Percentiles rank a stretch among this genome's conserved stretches.
These are phyloP conservation scores for Aurelia aurita DNA, from an alignment of 30 jellyfish, hydroid and myxozoan genomes.

Conservation along the genomic window DNA sequence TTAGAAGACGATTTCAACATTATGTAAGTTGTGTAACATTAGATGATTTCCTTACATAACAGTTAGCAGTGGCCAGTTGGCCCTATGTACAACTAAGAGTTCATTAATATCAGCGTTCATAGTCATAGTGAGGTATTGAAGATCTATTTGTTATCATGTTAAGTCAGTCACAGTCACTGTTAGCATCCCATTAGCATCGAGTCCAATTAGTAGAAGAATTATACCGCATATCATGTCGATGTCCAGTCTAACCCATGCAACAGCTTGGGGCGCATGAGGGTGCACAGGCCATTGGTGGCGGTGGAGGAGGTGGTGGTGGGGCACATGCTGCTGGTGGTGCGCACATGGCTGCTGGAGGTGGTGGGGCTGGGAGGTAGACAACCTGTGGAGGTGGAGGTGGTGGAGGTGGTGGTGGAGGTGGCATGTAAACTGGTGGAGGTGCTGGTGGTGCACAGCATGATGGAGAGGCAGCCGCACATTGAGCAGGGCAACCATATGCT, in stretches of 20 bases:
- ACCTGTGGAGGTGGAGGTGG: constrained; percentile 85
- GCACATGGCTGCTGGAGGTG: constrained; percentile 94
- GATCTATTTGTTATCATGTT: background rate
- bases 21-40: background rate
- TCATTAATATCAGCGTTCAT: too few species aligned
- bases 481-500: constrained; percentile 83
- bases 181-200: background rate
- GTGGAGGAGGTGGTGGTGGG: constrained; percentile 84
- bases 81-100: too few species aligned
- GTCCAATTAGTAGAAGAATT: too few species aligned
- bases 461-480: constrained; percentile 76
- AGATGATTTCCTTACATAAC: background rate
- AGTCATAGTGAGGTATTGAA: too few species aligned
- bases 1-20: constrained; percentile 13
- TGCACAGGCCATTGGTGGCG: constrained; percentile 74
- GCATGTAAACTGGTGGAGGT: constrained; percentile 83
- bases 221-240: background rate
- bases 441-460: constrained; percentile 83
- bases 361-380: constrained; percentile 82
- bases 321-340: constrained; percentile 86
- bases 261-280: constrained; percentile 86
- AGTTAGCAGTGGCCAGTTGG: constrained; percentile 5
- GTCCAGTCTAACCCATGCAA: constrained; percentile 65
- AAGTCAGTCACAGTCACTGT: constrained; percentile 43
- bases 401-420: constrained; percentile 78